Conservation (phyloP, 1,140 invertebrate species). For the Megathymus violae region DNA sequence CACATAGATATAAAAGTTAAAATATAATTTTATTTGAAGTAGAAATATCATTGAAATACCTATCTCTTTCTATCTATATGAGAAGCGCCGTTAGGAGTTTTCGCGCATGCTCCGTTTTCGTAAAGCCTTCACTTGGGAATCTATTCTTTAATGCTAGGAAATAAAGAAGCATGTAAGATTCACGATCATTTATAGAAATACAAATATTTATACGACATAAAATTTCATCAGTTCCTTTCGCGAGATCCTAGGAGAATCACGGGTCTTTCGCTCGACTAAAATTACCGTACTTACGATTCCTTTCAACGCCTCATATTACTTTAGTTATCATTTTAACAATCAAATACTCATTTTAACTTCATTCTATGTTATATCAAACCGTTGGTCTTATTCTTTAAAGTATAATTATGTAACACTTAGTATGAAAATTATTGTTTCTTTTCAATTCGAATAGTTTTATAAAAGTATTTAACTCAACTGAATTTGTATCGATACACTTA, state of each 20-base stretch:
- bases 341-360: no score
- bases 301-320: neutral
- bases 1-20: neutral
- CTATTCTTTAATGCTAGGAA: conserved; percentile 41
- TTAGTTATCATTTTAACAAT: no score
- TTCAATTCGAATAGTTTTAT: neutral
- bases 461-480: conserved; percentile 3
- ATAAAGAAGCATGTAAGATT: conserved; percentile 37
- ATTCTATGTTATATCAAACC: no score
- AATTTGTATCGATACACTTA: conserved; percentile 22
- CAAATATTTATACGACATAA: conserved; percentile 37
- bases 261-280: conserved; percentile 14
- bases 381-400: no score
- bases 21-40: conserved; percentile 14
- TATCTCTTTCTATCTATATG: conserved; percentile 10
- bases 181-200: neutral
- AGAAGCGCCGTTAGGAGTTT: conserved; percentile 19
- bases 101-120: conserved; percentile 63
- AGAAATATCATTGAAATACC: neutral
- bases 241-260: conserved; percentile 19
- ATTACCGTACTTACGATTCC: conserved; percentile 14
- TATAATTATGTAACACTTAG: no score
- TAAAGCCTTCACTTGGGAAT: conserved; percentile 48
- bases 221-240: conserved; percentile 28
- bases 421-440: no score